Evolutionary conservation across 1,140 invertebrate genomes (phyloP).

Genomic region (Polypedilum pembai): DNA sequence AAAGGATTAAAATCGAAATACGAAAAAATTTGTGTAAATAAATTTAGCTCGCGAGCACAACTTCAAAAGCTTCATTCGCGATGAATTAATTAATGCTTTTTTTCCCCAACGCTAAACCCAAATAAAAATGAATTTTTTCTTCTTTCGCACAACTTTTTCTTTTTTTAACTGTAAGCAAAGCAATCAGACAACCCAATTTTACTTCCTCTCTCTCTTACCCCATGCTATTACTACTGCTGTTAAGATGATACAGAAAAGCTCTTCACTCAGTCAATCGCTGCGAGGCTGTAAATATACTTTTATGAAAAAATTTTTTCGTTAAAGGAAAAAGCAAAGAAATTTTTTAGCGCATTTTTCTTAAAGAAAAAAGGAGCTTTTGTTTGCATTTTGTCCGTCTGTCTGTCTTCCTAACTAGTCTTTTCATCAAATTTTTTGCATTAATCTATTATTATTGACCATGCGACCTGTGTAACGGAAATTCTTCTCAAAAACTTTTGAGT

Average conservation of each 20-base stretch:
- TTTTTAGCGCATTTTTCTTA: no score
- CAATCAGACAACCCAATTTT: not conserved
- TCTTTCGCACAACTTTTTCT: not conserved
- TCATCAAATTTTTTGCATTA: no score
- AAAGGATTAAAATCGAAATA: constrained; percentile 7
- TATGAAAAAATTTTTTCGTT: constrained; percentile 12
- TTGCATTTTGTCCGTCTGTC: no score
- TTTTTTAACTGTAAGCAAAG: not conserved
- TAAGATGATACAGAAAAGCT: constrained; percentile 12
- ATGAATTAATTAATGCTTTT: constrained; percentile 19
- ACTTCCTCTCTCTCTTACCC: not conserved
- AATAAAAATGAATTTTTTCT: not conserved
- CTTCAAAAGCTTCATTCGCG: constrained; percentile 10
- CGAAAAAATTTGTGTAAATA: not conserved
- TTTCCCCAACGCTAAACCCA: not conserved
- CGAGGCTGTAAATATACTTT: constrained; percentile 17
- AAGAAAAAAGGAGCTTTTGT: no score
- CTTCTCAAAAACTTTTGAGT: no score
- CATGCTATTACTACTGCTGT: not conserved
- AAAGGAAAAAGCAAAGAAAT: not conserved
- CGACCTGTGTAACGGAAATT: no score
- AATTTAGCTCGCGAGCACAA: not conserved
- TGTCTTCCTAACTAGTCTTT: no score
- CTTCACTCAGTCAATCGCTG: constrained; percentile 5
- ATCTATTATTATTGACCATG: no score